Conservation (phyloP, 1,140 invertebrate genomes). For the Zophobas morio region DNA sequence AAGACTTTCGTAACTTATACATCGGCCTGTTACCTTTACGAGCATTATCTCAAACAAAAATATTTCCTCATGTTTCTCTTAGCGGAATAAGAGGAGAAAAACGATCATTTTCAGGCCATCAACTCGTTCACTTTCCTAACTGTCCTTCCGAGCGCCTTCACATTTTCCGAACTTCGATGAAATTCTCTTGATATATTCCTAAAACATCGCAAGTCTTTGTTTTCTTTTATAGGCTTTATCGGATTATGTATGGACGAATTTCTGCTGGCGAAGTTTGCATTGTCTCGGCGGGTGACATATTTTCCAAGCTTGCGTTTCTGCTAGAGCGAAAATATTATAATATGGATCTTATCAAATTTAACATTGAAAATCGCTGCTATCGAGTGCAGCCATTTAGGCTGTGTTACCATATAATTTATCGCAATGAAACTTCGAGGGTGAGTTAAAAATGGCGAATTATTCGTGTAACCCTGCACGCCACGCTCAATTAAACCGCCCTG, state of each 20-base stretch:
- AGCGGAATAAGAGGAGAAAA: conserved; percentile 12
- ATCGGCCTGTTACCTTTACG: conserved; percentile 8
- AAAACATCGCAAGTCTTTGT: conserved; percentile 2
- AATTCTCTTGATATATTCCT: conserved; percentile 1
- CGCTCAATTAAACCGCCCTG: conserved; percentile 10
- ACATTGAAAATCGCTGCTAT: not conserved
- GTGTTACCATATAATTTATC: conserved; percentile 13
- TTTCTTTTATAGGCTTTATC: not conserved
- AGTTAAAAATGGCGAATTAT: conserved; percentile 17
- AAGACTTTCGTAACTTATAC: conserved; percentile 15
- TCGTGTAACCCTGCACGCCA: conserved; percentile 23
- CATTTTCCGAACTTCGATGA: not conserved
- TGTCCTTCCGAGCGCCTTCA: conserved; percentile 1
- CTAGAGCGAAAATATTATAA: conserved; percentile 1
- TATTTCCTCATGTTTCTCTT: conserved; percentile 11
- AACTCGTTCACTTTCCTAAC: not conserved
- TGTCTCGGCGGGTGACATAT: not conserved
- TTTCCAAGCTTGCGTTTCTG: not conserved
- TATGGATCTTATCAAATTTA: conserved; percentile 6
- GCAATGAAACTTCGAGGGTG: conserved; percentile 22
- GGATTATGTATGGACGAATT: not conserved
- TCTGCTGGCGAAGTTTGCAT: not conserved
- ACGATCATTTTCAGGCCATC: conserved; percentile 13
- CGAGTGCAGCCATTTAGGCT: not conserved
- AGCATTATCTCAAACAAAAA: conserved; percentile 23